Base-by-base conservation (phyloP, 1,140 invertebrate genomes). In the Neodiprion pinetum region DNA sequence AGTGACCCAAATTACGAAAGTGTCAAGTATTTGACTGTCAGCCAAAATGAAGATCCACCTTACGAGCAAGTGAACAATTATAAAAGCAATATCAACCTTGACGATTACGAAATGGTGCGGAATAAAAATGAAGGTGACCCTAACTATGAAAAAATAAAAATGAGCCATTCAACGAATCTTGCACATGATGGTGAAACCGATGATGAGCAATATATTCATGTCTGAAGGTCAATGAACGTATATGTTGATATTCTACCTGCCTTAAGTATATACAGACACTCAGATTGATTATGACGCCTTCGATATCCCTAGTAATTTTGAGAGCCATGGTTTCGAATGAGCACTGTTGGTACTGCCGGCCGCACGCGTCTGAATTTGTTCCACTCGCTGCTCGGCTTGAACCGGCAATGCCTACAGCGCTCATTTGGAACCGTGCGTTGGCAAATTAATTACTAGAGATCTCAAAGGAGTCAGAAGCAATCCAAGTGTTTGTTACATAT, bases 1-100 rank as follows among this genome's bases (percentile, higher is more conserved):
- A 81, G 79, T 10, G 88, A 90, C 75, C 89, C 89, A 0, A 90
- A 90, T 79, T 90, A 90, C 76, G 89, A 90, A 74, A 90, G 89
- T 74, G 88, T 90, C 0, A 88, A 85, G 23, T 89, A 89, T 67
- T 83, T 88, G 79, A 85, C 81, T 69, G 79, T 86, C 0, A n/a
- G 53, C 4, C 78, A 72, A 14, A 75, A 74, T 48, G 80, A 83
- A n/a, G 88, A 90, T 9, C 88, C 89, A 11, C 88, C 89, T 4
- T 90, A 90, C 73, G 88, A 89, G 48, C 83, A 85, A 77, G 81
- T 90, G 2, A 82, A 82, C 48, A 82, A 78, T 70, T 86, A 85
- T 68, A 48, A 71, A 49, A 12, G 17, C 1, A 12, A 4, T 23
- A 40, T 4, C 48, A 49, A 71, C 48, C 7, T 12, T 11, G 23